A percentile compares a stretch with the other conserved stretches of the same genome.
phyloP scores from a whole-genome alignment of 2,113 vertebrate species.

The Apus apus region DNA sequence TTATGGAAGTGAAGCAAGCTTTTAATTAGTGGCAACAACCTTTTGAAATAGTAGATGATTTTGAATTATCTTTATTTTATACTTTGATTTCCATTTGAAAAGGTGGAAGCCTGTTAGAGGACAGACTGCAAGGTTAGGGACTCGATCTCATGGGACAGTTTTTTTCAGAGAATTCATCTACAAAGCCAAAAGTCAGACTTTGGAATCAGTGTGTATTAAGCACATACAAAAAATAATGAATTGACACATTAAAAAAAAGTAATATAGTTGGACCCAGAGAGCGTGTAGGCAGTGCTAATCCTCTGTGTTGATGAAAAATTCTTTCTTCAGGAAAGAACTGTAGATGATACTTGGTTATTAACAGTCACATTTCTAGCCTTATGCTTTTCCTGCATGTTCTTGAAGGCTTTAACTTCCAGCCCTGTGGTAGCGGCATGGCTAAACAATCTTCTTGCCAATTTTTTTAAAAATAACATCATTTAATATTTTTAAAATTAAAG shows the following conservation, averaged over 20 bases:
- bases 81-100: background rate
- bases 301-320: background rate
- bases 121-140: background rate
- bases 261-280: background rate
- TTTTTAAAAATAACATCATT: background rate
- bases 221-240: fast-evolving
- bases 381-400: background rate
- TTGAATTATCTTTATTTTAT: background rate
- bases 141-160: background rate
- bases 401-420: background rate
- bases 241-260: background rate
- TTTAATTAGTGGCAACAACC: background rate
- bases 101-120: background rate
- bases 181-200: background rate
- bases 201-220: background rate
- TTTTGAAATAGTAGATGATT: background rate
- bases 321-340: background rate
- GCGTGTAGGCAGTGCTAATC: background rate
- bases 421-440: background rate
- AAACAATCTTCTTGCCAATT: background rate
- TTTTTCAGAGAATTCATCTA: background rate
- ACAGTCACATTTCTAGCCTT: background rate
- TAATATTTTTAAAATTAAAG: background rate
- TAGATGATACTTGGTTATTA: background rate
- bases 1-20: background rate